These are phyloP conservation scores for Drosophila sproati DNA, from an alignment of 1,140 invertebrate genomes.

Conservation along the genomic window DNA sequence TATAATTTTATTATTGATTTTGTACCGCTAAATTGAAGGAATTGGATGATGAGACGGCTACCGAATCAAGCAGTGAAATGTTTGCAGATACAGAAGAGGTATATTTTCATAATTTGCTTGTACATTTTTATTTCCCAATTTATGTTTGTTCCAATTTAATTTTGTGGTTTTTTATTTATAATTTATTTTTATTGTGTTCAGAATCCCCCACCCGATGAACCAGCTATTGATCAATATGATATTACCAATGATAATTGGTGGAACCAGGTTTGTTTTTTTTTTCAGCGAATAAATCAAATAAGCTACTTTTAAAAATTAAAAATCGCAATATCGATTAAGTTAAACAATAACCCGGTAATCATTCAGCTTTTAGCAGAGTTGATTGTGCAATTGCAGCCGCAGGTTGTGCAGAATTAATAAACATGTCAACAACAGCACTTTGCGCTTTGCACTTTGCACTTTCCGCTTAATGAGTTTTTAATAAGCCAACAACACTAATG, in stretches of 20 bases:
- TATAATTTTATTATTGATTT: no score
- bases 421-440: slow-evolving; percentile 33
- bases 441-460: slow-evolving; percentile 46
- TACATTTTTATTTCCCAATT: slow-evolving; percentile 15
- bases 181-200: slow-evolving; percentile 22
- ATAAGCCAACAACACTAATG: slow-evolving; percentile 27
- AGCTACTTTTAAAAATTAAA: neutral
- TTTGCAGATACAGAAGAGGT: no score
- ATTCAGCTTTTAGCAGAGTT: slow-evolving; percentile 15
- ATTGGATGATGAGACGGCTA: no score
- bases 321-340: neutral
- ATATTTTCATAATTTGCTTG: neutral
- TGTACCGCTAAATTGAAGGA: no score
- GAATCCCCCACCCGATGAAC: slow-evolving; percentile 25
- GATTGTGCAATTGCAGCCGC: slow-evolving; percentile 18
- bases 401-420: slow-evolving; percentile 12
- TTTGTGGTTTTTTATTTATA: slow-evolving; percentile 7
- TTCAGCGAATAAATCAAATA: neutral
- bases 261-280: slow-evolving; percentile 19
- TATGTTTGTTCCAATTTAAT: slow-evolving; percentile 1
- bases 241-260: slow-evolving; percentile 25
- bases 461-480: slow-evolving; percentile 57
- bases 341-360: neutral
- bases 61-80: no score
- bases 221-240: slow-evolving; percentile 29